These are phyloP conservation scores for Coenobita brevimanus DNA, from an alignment of 1,140 invertebrate species.

Conservation along the genomic window DNA sequence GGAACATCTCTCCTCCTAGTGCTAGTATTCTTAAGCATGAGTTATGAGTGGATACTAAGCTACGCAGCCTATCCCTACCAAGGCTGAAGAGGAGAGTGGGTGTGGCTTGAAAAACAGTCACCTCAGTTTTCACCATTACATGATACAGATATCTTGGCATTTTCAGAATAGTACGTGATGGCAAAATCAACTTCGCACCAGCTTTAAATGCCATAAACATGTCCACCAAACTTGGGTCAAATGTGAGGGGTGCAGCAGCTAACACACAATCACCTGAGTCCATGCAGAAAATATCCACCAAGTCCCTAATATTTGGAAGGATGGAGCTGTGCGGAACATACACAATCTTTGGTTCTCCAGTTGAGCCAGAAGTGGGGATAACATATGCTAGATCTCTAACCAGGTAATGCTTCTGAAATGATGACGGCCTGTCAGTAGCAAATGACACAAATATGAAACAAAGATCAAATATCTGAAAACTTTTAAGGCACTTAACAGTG, in stretches of 20 bases:
- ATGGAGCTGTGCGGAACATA: constrained; percentile 50
- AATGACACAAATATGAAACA: constrained; percentile 13
- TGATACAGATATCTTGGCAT: constrained; percentile 16
- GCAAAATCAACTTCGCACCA: constrained; percentile 40
- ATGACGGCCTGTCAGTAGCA: background rate
- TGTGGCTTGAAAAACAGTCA: constrained; percentile 52
- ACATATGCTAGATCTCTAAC: constrained; percentile 37
- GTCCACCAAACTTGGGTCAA: constrained; percentile 55
- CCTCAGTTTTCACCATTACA: constrained; percentile 13
- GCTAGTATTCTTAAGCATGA: constrained; percentile 35
- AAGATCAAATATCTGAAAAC: constrained; percentile 15
- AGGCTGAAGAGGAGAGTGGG: constrained; percentile 41
- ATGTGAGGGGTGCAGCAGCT: constrained; percentile 50
- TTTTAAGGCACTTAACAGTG: background rate
- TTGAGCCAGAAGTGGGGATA: constrained; percentile 43
- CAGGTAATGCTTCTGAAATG: background rate
- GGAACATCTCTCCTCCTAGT: constrained; percentile 49
- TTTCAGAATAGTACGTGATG: background rate
- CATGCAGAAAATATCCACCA: constrained; percentile 7
- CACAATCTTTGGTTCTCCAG: constrained; percentile 49
- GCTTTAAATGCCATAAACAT: constrained; percentile 48
- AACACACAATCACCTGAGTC: constrained; percentile 15
- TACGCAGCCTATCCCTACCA: constrained; percentile 21
- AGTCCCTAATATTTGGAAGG: constrained; percentile 39
- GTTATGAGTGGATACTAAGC: background rate